A percentile compares a stretch with the other conserved stretches of the same genome.
Conservation (phyloP, 2,113 vertebrate genomes). For the Caranx ignobilis region DNA sequence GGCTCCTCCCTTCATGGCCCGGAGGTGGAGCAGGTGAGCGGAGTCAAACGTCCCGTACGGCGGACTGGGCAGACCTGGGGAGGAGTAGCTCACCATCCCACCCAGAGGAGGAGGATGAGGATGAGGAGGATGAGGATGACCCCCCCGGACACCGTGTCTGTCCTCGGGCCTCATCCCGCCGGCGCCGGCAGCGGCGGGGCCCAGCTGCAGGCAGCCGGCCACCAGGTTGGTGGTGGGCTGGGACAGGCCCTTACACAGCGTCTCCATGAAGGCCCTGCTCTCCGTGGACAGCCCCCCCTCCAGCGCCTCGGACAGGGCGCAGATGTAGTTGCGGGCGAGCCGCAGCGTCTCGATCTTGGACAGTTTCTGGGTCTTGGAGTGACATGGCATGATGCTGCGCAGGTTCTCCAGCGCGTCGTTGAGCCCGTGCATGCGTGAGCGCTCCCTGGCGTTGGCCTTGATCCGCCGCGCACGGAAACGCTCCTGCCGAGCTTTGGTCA, state of each 20-base stretch:
- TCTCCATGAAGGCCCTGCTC: conserved; percentile 93
- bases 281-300: conserved; percentile 91
- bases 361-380: conserved; percentile 97
- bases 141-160: conserved; percentile 70
- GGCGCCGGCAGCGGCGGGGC: conserved; percentile 74
- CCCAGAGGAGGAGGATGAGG: conserved; percentile 39
- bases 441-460: conserved; percentile 95
- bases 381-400: conserved; percentile 95
- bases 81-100: conserved; percentile 87
- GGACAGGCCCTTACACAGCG: conserved; percentile 95
- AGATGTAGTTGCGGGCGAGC: conserved; percentile 97
- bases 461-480: conserved; percentile 91
- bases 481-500: conserved; percentile 95
- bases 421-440: conserved; percentile 94
- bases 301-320: conserved; percentile 95
- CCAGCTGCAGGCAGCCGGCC: conserved; percentile 93
- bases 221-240: conserved; percentile 97
- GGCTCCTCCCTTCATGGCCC: conserved; percentile 89
- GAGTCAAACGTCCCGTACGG: conserved; percentile 94
- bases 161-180: conserved; percentile 88
- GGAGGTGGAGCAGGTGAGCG: conserved; percentile 91
- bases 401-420: conserved; percentile 96
- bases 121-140: conserved; percentile 14
- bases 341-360: conserved; percentile 97
- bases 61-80: conserved; percentile 93